A percentile compares a stretch with the other conserved stretches of the same genome.
Evolutionary conservation across 1,140 invertebrate species (phyloP).

Genomic region (Halesus radiatus): DNA sequence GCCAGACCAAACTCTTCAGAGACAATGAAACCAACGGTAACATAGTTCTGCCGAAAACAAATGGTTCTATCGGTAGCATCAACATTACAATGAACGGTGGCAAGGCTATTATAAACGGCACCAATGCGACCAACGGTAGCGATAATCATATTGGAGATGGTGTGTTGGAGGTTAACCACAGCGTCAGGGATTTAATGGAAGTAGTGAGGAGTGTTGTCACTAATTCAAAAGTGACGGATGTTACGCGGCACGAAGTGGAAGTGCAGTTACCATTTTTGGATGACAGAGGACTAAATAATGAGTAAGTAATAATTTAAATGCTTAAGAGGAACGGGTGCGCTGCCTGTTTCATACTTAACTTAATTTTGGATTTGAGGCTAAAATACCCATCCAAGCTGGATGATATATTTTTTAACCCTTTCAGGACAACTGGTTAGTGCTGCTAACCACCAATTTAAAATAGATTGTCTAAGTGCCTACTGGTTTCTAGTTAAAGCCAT

Average conservation of each 20-base stretch:
- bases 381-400: too few species aligned
- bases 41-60: too few species aligned
- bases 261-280: conserved; percentile 71
- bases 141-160: neutral
- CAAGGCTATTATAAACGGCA: neutral
- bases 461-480: too few species aligned
- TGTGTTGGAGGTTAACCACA: conserved; percentile 13
- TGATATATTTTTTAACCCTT: too few species aligned
- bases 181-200: conserved; percentile 63
- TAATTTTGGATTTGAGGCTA: too few species aligned
- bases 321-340: too few species aligned
- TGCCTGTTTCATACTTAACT: too few species aligned
- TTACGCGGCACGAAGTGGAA: conserved; percentile 63
- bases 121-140: neutral
- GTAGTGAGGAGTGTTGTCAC: conserved; percentile 65
- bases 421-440: too few species aligned
- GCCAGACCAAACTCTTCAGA: conserved; percentile 13
- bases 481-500: too few species aligned
- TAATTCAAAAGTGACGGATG: conserved; percentile 66
- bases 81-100: conserved; percentile 28
- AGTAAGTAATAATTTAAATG: conserved; percentile 58
- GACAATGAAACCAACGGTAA: conserved; percentile 9
- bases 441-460: too few species aligned
- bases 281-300: conserved; percentile 68
- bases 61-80: too few species aligned